phyloP scores from a whole-genome alignment of 2,797 vertebrate species.

The Myotis findleyi region DNA sequence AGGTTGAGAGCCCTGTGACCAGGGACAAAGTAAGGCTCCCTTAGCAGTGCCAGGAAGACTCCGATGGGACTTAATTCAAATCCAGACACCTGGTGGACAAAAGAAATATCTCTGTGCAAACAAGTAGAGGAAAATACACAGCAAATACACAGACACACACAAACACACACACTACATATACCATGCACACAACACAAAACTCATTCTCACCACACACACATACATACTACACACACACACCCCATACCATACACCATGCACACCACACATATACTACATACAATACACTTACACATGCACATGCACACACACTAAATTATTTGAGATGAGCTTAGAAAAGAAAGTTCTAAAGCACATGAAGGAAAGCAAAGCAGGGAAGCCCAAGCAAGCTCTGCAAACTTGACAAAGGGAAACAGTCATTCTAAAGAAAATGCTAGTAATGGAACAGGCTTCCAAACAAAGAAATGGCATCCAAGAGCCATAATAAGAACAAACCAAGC shows the following conservation, averaged over 20 bases:
- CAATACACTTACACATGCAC: not conserved
- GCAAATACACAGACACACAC: not conserved
- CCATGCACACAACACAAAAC: not conserved
- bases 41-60: rapidly evolving
- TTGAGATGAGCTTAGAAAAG: not conserved
- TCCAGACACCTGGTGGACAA: rapidly evolving
- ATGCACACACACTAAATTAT: not conserved
- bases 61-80: rapidly evolving
- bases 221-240: not conserved
- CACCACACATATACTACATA: not conserved
- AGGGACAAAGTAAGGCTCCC: not conserved
- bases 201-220: not conserved
- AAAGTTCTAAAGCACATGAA: rapidly evolving
- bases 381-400: not conserved
- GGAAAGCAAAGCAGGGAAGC: not conserved
- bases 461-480: not conserved
- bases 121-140: not conserved
- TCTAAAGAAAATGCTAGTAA: not conserved
- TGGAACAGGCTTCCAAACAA: not conserved
- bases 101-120: not conserved
- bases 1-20: rapidly evolving
- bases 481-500: not conserved
- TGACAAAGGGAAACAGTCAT: too few species aligned
- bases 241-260: not conserved
- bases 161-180: not conserved